Conservation (phyloP, 2,113 vertebrate genomes). For the Polyodon spathula region DNA sequence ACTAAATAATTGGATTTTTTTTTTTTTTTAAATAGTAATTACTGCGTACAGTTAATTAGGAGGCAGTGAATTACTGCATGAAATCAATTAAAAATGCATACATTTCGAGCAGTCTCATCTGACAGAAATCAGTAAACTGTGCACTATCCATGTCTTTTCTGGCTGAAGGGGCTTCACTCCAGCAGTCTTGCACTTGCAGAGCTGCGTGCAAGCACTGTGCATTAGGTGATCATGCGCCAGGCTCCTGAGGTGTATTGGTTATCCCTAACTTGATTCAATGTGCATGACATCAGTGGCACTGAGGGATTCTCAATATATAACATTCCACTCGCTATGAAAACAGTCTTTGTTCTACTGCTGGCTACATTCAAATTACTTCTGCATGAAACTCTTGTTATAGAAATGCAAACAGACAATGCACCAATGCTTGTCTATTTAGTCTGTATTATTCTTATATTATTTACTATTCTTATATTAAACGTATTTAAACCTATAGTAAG, state of each 20-base stretch:
- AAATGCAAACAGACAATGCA: no score
- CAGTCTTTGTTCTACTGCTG: background rate
- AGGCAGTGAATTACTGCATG: background rate
- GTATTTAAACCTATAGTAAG: no score
- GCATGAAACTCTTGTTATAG: no score
- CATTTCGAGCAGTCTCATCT: background rate
- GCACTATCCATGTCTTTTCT: background rate
- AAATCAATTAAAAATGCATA: constrained; percentile 2
- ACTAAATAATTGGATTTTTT: no score
- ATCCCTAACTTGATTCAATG: background rate
- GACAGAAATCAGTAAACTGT: background rate
- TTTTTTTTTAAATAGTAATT: no score
- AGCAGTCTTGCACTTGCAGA: background rate
- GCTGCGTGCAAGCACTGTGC: background rate
- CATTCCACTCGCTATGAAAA: background rate
- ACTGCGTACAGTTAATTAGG: no score
- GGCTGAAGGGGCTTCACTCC: background rate
- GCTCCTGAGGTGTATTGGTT: background rate
- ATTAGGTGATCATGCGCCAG: constrained; percentile 1
- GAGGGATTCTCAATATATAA: background rate
- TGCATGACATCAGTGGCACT: constrained; percentile 2
- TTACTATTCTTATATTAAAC: no score
- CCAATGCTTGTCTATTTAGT: no score
- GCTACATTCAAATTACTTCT: background rate
- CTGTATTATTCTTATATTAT: no score